Conservation (phyloP, 2,113 vertebrate species). For the Pseudorasbora parva region DNA sequence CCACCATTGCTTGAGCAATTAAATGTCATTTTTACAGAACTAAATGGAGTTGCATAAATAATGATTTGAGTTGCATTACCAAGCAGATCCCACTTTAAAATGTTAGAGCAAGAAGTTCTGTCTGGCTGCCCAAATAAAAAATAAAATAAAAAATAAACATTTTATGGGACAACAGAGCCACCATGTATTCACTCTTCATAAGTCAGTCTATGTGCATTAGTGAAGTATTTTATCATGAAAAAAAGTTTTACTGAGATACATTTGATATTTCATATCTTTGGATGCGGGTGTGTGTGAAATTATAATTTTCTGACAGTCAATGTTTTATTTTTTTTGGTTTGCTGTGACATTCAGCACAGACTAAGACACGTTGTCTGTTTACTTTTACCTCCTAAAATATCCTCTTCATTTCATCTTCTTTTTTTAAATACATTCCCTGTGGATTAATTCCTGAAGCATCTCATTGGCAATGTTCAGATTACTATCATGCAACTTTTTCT, state of each 20-base stretch:
- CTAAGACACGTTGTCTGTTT: conserved; percentile 10
- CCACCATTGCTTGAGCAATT: not conserved
- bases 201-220: not conserved
- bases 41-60: conserved; percentile 28
- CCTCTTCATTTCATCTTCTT: not conserved
- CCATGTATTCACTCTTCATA: not conserved
- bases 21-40: conserved; percentile 13
- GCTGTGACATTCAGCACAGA: not conserved
- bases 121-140: not conserved
- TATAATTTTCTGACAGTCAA: not conserved
- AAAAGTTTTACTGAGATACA: not conserved
- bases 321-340: not conserved
- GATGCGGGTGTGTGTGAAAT: not conserved
- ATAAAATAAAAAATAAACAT: not conserved
- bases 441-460: not conserved
- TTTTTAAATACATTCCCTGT: not conserved
- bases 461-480: not conserved
- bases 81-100: not conserved
- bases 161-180: not conserved
- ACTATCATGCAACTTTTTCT: not conserved
- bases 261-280: not conserved
- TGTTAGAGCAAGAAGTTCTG: not conserved
- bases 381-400: not conserved
- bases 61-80: not conserved
- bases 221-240: not conserved